These are phyloP conservation scores for Scaptomyza hsui DNA, from an alignment of 1,140 invertebrate genomes.

Conservation along the genomic window DNA sequence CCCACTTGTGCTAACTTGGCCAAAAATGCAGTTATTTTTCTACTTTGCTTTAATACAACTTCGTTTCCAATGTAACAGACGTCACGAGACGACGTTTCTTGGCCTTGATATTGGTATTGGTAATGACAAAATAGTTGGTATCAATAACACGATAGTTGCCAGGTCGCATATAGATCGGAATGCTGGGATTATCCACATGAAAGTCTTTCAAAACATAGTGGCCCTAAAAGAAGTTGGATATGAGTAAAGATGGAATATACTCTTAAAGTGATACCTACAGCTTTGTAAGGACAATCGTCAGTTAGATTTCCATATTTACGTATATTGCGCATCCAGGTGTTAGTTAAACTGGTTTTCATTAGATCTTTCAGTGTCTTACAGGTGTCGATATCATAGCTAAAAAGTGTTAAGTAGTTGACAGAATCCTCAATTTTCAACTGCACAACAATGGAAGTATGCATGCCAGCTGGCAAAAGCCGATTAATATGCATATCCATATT, in stretches of 20 bases:
- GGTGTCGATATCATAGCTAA: slow-evolving; percentile 64
- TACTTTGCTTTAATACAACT: slow-evolving; percentile 56
- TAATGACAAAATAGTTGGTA: slow-evolving; percentile 46
- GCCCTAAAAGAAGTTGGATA: slow-evolving; percentile 25
- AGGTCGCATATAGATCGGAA: slow-evolving; percentile 52
- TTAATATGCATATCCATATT: slow-evolving; percentile 47
- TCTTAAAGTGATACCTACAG: slow-evolving; percentile 32
- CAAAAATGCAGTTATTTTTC: neutral
- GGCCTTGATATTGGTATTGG: slow-evolving; percentile 12
- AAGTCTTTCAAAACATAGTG: slow-evolving; percentile 51
- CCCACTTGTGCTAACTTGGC: slow-evolving; percentile 5
- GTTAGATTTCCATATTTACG: slow-evolving; percentile 60
- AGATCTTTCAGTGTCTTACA: slow-evolving; percentile 51
- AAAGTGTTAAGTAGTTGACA: slow-evolving; percentile 39
- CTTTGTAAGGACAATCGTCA: slow-evolving; percentile 46
- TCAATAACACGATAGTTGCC: slow-evolving; percentile 47
- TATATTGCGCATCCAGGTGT: slow-evolving; percentile 56
- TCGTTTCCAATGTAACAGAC: slow-evolving; percentile 47
- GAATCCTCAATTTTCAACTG: slow-evolving; percentile 27
- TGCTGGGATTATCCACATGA: slow-evolving; percentile 53
- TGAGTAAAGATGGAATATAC: neutral
- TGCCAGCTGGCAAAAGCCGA: slow-evolving; percentile 8
- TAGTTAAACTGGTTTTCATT: slow-evolving; percentile 38
- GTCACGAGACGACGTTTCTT: slow-evolving; percentile 40
- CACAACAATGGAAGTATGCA: slow-evolving; percentile 46